Evolutionary conservation across 2,888 invertebrate genomes (phyloP).

Genomic region (Zele albiditarsus): DNA sequence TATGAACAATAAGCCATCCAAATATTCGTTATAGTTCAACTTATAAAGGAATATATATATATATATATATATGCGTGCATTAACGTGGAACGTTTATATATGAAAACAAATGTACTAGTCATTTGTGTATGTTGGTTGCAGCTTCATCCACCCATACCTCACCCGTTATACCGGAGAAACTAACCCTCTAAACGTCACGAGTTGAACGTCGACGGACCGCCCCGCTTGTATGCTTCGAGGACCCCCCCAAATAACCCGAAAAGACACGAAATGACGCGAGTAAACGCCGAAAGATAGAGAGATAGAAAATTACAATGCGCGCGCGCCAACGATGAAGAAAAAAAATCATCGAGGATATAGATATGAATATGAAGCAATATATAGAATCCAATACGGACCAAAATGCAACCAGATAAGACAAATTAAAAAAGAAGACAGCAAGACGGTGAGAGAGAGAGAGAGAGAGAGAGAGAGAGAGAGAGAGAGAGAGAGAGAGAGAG

Average conservation of each 20-base stretch:
- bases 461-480: too few species aligned
- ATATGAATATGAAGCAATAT: conserved; percentile 33
- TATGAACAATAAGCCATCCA: not conserved
- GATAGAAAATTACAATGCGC: conserved; percentile 25
- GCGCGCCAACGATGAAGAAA: conserved; percentile 9
- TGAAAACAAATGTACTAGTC: not conserved
- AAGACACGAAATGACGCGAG: conserved; percentile 62
- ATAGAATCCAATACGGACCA: not conserved
- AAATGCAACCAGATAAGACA: not conserved
- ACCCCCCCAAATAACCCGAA: conserved; percentile 58
- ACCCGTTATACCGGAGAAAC: conserved; percentile 55
- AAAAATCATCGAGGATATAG: not conserved
- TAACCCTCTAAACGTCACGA: conserved; percentile 56
- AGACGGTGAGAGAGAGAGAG: too few species aligned
- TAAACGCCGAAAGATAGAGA: conserved; percentile 36
- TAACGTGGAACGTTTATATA: not conserved
- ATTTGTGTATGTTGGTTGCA: not conserved
- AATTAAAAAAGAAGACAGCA: not conserved
- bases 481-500: too few species aligned
- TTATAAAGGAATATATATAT: too few species aligned
- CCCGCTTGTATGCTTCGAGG: conserved; percentile 49
- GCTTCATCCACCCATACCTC: conserved; percentile 54
- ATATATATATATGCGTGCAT: too few species aligned
- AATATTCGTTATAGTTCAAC: too few species aligned
- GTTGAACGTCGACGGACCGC: conserved; percentile 42